Conservation (phyloP, 23 tunicate species). For the Halocynthia roretzi region DNA sequence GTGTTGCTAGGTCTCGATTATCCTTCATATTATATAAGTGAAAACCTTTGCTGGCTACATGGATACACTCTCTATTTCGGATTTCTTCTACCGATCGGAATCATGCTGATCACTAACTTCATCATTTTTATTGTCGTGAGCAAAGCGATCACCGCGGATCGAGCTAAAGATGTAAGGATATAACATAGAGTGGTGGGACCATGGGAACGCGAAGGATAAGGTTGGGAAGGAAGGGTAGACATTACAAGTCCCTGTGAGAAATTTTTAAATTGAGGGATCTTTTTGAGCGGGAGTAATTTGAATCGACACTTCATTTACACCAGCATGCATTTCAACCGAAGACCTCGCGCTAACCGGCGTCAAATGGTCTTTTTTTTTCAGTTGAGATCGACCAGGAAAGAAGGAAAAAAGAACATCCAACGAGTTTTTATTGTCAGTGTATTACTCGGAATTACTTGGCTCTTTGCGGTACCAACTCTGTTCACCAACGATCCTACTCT, state of each 20-base stretch:
- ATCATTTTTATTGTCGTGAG: no score
- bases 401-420: neutral
- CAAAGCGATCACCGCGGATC: no score
- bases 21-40: slow-evolving; percentile 5
- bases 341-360: no score
- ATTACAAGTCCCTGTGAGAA: no score
- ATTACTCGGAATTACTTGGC: neutral
- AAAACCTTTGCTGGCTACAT: neutral
- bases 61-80: slow-evolving; percentile 5
- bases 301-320: no score
- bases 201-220: no score
- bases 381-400: neutral
- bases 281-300: no score
- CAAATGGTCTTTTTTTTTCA: neutral
- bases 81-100: neutral
- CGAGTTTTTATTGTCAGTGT: neutral
- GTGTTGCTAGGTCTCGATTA: neutral
- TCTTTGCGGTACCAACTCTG: neutral
- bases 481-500: neutral
- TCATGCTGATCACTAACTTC: neutral
- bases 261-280: no score
- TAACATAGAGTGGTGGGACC: no score
- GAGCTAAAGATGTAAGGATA: no score
- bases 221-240: no score
- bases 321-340: no score